Base-by-base conservation (phyloP, 2,797 vertebrate species). In the Echiichthys vipera region DNA sequence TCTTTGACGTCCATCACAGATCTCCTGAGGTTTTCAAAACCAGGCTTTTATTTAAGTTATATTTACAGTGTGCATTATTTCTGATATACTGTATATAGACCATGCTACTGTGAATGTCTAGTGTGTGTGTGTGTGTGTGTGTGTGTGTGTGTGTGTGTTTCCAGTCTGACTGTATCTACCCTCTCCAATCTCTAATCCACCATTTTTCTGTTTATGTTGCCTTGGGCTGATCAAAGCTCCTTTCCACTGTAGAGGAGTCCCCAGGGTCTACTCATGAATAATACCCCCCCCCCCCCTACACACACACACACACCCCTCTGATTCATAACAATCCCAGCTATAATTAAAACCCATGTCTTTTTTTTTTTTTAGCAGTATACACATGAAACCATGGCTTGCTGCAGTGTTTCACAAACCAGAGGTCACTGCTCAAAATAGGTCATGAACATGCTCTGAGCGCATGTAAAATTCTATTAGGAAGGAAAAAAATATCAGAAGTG, bases 221-320 rank as follows among this genome's bases (percentile, higher is more conserved):
- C 66, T 80, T 63, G 68, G 54, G 74, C 68, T 78, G 74, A 84
- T 85, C 74, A 87, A 82, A 87, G 80, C 78, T 53, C 12, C 51
- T 71, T 59, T 76, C 50, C 57, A 65, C 51, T 56, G 39, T 25
- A 36, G 55, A 72, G 20, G 36, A 46, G 42, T 82, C 74, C 72
- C 68, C 20, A 27, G 40, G 55, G 62, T 62, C 46, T 17, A 62
- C 0, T 7, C 5, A 22, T 71, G 50, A 81, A 74, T 77, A 79
- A 57, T 34, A 39, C 8, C 8, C 32, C 32, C 32, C 32, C 32
- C 32, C 8, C 4, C 30, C 30, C 10, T 8, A 18, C 65, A 9
- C 18, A 18, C 40, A 50, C 39, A 53, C 27, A 46, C 25, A 34
- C 17, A 30, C 63, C 25, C 4, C 22, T 39, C 45, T 80, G 55